Base-by-base conservation (phyloP, 30 jellyfish, hydroid and myxozoan species). In the Turritopsis dohrnii region DNA sequence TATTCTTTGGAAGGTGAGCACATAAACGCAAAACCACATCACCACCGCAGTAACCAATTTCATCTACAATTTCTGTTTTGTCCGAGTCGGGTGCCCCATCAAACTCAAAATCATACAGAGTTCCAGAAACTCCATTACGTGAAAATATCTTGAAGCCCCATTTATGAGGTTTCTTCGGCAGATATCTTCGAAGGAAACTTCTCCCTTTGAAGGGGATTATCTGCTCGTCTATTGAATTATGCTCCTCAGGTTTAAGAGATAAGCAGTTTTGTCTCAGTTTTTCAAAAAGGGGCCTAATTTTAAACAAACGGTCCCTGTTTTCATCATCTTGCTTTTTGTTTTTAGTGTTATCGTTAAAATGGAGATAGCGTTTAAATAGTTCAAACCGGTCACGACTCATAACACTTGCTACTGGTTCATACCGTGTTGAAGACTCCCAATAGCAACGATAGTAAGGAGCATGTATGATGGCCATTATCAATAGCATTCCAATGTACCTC, bases 81-180 rank as follows among this genome's bases (percentile, higher is more conserved):
- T 52, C 52, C 52, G 94, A 73, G 72, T 86, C 86, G 21, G 88
- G 94, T 29, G 86, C 94, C 74, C 89, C 89, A 28, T 80, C 89
- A n/a, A 71, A 54, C 85, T 80, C 89, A 80, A 86, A 86, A 54
- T 84, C 88, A 29, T 74, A 75, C 52, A 86, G 76, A 29, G 76
- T 54, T n/a, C 94, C 85, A 79, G 75, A 71, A 24, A 27, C 79
- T 28, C 74, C 27, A 65, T 79, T 76, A 24, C 86, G 81, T 52
- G 92, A 77, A 53, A 85, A 85, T n/a, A 85, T 27, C 71, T 85
- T 85, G 71, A 76, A 85, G n/a, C n/a, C n/a, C n/a, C n/a, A 29
- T 85, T 85, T 85, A 53, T 85, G 72, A 28, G 93, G 93, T 80
- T 76, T 84, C 84, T 84, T 74, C 23, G 89, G 91, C 30, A 75